Percentiles rank a stretch among this genome's conserved stretches.
These are phyloP conservation scores for Cheilosia vernalis DNA, from an alignment of 2,888 invertebrate genomes.

Conservation along the genomic window DNA sequence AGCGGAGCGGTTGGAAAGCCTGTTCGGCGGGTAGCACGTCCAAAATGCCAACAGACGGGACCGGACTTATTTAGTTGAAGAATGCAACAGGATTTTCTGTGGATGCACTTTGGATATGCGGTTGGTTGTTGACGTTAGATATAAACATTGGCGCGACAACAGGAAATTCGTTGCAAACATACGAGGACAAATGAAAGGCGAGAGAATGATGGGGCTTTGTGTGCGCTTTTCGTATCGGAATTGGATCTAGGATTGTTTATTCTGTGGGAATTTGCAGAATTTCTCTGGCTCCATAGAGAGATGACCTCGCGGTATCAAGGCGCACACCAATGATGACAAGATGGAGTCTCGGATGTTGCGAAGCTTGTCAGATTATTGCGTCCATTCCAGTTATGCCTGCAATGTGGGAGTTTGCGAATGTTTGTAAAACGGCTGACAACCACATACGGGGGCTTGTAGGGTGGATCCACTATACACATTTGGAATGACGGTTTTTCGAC, in stretches of 20 bases:
- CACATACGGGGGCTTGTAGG: too few relatives aligned
- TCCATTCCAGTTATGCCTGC: too few relatives aligned
- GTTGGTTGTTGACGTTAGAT: constrained; percentile 57
- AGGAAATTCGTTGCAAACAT: constrained; percentile 47
- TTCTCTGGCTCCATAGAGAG: background rate
- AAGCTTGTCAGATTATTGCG: too few relatives aligned
- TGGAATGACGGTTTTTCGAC: too few relatives aligned
- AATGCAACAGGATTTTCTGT: constrained; percentile 74
- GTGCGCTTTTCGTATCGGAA: background rate
- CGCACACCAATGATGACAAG: too few relatives aligned
- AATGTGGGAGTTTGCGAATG: too few relatives aligned
- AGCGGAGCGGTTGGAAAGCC: constrained; percentile 60
- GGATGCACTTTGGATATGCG: constrained; percentile 59
- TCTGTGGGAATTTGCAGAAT: background rate
- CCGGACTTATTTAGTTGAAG: constrained; percentile 68
- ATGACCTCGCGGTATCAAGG: too few relatives aligned
- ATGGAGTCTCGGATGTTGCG: too few relatives aligned
- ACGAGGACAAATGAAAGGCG: constrained; percentile 23
- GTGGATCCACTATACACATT: too few relatives aligned
- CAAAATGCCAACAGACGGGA: constrained; percentile 67
- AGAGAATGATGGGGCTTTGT: constrained; percentile 25
- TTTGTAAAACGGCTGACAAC: too few relatives aligned
- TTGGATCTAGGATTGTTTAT: constrained; percentile 1
- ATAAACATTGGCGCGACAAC: constrained; percentile 57
- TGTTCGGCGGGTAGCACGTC: constrained; percentile 64